Evolutionary conservation across 2,113 vertebrate genomes (phyloP).

Genomic region (Nothocercus nigrocapillus): DNA sequence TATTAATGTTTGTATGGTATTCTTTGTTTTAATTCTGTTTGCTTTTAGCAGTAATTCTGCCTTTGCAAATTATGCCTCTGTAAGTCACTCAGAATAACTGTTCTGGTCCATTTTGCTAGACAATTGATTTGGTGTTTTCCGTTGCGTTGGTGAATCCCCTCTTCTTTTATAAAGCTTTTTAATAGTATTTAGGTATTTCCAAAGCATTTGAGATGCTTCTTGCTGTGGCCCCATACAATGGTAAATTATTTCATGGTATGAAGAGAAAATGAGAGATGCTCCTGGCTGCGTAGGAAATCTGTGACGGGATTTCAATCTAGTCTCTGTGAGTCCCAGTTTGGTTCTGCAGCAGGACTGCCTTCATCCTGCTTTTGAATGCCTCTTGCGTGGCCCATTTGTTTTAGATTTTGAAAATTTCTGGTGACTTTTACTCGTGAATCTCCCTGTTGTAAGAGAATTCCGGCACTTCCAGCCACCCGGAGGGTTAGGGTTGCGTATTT

Average conservation of each 20-base stretch:
- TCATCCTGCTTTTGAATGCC: neutral
- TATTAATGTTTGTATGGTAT: neutral
- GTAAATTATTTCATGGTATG: neutral
- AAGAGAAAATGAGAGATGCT: neutral
- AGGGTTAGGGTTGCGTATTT: neutral
- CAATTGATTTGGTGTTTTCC: neutral
- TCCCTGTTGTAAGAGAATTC: slow-evolving; percentile 4
- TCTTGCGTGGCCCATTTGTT: neutral
- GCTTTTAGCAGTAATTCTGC: neutral
- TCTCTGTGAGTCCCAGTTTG: neutral
- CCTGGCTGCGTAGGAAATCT: neutral
- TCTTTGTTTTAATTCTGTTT: slow-evolving; percentile 11
- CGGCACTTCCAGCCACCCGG: neutral
- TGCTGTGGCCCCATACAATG: neutral
- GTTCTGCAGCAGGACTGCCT: neutral
- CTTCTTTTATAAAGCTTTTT: neutral
- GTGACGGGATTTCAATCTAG: neutral
- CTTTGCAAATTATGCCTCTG: neutral
- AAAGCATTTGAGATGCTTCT: neutral
- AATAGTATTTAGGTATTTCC: neutral
- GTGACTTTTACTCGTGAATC: slow-evolving; percentile 29
- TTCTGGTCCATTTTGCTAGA: accelerated
- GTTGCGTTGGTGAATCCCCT: neutral
- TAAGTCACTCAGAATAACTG: neutral
- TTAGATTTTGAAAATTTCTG: neutral